phyloP scores from a whole-genome alignment of 2,888 invertebrate species.

The Hirtodrosophila confusa region DNA sequence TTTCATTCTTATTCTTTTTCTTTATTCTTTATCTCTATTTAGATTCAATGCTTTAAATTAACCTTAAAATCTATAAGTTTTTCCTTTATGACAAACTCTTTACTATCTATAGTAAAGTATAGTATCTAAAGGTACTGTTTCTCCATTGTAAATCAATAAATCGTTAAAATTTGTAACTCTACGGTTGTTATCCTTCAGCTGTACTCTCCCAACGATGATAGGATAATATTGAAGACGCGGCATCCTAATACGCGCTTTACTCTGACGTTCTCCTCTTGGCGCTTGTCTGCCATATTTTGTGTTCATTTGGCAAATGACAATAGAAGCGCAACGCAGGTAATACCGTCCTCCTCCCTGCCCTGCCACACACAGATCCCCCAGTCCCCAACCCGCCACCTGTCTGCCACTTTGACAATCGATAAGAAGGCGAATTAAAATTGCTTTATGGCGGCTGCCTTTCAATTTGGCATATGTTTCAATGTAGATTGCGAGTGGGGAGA shows the following conservation, averaged over 20 bases:
- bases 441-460: constrained; percentile 23
- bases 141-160: too few relatives aligned
- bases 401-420: constrained; percentile 45
- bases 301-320: constrained; percentile 37
- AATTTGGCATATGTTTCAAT: constrained; percentile 1
- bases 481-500: background rate
- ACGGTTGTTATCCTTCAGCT: too few relatives aligned
- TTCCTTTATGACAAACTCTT: too few relatives aligned
- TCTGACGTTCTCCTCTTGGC: constrained; percentile 1
- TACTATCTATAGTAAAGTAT: too few relatives aligned
- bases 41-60: too few relatives aligned
- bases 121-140: too few relatives aligned
- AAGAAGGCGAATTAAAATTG: constrained; percentile 43
- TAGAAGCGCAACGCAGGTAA: constrained; percentile 15
- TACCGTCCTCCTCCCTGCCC: background rate
- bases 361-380: background rate
- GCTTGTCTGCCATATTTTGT: constrained; percentile 30
- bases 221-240: background rate
- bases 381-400: background rate
- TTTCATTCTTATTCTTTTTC: too few relatives aligned
- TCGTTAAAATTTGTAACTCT: too few relatives aligned
- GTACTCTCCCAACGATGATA: too few relatives aligned
- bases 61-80: too few relatives aligned
- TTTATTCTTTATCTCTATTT: too few relatives aligned
- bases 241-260: constrained; percentile 8